A percentile compares a stretch with the other conserved stretches of the same genome.
These are phyloP conservation scores for Desoria tigrina DNA, from an alignment of 2,888 invertebrate genomes.

Conservation along the genomic window DNA sequence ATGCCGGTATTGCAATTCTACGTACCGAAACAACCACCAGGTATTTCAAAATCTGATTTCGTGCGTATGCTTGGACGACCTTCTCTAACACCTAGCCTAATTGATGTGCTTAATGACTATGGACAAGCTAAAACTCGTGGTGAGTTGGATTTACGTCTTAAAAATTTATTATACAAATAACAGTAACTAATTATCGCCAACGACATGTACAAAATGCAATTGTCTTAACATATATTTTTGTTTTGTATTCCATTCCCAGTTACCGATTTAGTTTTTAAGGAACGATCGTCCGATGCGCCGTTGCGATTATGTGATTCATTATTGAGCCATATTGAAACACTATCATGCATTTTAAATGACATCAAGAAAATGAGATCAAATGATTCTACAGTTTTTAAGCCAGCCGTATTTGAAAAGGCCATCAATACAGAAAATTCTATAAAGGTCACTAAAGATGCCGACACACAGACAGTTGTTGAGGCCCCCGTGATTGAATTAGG, in stretches of 20 bases:
- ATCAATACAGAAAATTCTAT: neutral
- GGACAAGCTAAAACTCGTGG: constrained; percentile 22
- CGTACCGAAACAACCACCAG: constrained; percentile 23
- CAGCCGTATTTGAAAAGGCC: neutral
- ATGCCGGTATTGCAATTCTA: constrained; percentile 22
- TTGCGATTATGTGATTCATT: neutral
- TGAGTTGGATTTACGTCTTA: no score
- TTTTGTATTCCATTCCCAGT: no score
- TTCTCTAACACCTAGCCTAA: constrained; percentile 8
- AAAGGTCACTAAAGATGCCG: constrained; percentile 1
- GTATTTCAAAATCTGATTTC: constrained; percentile 19
- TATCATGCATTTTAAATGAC: neutral
- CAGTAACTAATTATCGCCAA: no score
- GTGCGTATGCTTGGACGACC: constrained; percentile 23
- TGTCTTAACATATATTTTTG: no score
- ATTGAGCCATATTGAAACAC: constrained; percentile 2
- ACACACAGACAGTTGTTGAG: neutral
- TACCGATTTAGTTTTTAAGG: no score
- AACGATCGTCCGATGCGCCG: neutral
- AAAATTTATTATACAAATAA: no score
- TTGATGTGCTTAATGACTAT: constrained; percentile 34
- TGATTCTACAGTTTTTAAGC: neutral
- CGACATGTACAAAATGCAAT: no score
- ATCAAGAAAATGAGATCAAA: neutral
- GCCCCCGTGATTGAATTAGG: neutral